Percentiles rank a stretch among this genome's conserved stretches.
Conservation (phyloP, 1,140 invertebrate species). For the Microplitis demolitor region DNA sequence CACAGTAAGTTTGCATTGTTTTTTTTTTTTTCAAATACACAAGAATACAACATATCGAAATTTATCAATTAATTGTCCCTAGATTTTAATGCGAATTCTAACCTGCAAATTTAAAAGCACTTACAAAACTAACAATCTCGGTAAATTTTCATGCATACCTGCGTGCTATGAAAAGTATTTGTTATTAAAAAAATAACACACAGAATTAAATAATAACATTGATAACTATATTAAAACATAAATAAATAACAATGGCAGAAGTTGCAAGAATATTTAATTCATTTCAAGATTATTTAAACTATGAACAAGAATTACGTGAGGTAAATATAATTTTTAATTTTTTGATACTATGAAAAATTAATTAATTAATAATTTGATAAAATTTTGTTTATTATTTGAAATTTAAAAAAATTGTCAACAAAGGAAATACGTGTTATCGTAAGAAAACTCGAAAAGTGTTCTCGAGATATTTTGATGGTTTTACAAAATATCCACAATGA, state of each 20-base stretch:
- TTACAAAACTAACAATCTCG: too few species aligned
- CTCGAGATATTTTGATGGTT: slow-evolving; percentile 70
- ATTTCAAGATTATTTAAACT: slow-evolving; percentile 10
- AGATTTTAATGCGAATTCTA: too few species aligned
- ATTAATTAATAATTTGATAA: slow-evolving; percentile 5
- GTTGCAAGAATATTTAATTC: slow-evolving; percentile 4
- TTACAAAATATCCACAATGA: slow-evolving; percentile 77
- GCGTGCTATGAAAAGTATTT: neutral
- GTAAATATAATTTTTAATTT: neutral
- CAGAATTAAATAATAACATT: neutral
- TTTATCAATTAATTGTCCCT: too few species aligned
- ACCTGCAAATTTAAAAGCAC: too few species aligned
- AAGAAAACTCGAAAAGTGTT: slow-evolving; percentile 71
- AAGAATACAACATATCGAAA: too few species aligned
- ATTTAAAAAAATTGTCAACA: slow-evolving; percentile 6
- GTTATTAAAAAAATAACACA: neutral
- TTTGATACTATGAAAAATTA: too few species aligned
- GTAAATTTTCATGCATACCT: too few species aligned
- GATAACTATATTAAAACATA: neutral
- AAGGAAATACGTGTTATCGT: slow-evolving; percentile 73
- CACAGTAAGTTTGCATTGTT: too few species aligned
- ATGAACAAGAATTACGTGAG: slow-evolving; percentile 13
- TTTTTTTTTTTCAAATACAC: too few species aligned
- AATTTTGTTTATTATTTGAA: slow-evolving; percentile 33
- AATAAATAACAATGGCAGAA: neutral